Evolutionary conservation across 2,113 vertebrate genomes (phyloP).

Genomic region (Labrus mixtus): DNA sequence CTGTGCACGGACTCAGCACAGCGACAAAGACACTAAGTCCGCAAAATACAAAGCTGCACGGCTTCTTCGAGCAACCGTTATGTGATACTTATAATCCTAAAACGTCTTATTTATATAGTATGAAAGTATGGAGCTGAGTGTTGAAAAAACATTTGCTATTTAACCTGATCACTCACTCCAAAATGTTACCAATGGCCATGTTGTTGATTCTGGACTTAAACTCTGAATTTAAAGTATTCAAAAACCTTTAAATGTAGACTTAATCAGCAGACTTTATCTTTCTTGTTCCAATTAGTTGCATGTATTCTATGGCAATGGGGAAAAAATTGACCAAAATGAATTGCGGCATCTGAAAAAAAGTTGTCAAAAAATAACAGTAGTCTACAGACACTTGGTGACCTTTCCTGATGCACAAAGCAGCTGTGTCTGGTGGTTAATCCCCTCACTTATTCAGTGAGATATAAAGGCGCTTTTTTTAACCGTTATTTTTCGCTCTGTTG

Average conservation of each 20-base stretch:
- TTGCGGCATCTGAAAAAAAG: neutral
- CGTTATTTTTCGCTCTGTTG: conserved; percentile 67
- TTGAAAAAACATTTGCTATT: neutral
- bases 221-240: neutral
- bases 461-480: conserved; percentile 28
- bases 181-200: neutral
- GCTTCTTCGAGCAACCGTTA: conserved; percentile 31
- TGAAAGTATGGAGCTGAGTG: neutral
- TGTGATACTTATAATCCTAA: conserved; percentile 12
- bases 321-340: neutral
- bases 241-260: neutral
- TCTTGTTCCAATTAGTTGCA: neutral
- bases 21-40: conserved; percentile 48
- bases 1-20: conserved; percentile 46
- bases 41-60: conserved; percentile 55
- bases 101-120: neutral
- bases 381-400: neutral
- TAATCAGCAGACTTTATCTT: neutral
- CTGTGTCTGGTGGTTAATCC: neutral
- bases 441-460: conserved; percentile 19
- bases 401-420: conserved; percentile 20
- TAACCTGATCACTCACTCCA: neutral
- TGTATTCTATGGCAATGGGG: neutral
- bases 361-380: too few relatives aligned
- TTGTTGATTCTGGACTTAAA: neutral